A percentile compares a stretch with the other conserved stretches of the same genome.
phyloP scores from a whole-genome alignment of 2,888 invertebrate species.

The Theristus sp. region DNA sequence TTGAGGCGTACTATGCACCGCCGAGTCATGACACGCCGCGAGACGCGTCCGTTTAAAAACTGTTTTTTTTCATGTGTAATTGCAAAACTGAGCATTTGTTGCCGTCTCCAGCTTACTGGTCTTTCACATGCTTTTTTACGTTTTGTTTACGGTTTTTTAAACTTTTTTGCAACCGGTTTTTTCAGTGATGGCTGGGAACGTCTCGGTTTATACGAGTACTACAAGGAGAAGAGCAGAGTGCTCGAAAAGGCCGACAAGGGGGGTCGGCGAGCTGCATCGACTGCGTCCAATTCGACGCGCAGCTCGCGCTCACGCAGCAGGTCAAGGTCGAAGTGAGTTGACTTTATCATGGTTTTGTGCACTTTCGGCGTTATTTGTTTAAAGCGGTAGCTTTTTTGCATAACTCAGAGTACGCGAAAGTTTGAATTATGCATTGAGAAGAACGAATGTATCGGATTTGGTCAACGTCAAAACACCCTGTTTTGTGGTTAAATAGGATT shows the following conservation, averaged over 20 bases:
- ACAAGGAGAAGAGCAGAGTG: constrained; percentile 62
- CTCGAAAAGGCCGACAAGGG: constrained; percentile 38
- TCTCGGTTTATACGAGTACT: constrained; percentile 87
- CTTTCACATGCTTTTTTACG: background rate
- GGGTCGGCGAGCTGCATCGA: background rate
- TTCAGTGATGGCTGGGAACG: constrained; percentile 82
- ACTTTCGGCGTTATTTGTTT: too few relatives aligned
- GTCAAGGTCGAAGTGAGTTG: background rate
- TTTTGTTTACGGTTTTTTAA: too few relatives aligned
- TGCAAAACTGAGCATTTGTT: background rate
- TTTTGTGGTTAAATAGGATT: too few relatives aligned
- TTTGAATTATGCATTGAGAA: background rate
- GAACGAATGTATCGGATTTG: background rate
- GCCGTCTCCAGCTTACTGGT: background rate
- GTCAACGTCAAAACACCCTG: too few relatives aligned
- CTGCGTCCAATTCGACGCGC: background rate
- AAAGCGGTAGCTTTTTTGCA: too few relatives aligned
- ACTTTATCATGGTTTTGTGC: background rate
- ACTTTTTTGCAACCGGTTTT: too few relatives aligned
- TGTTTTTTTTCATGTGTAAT: background rate
- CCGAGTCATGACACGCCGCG: constrained; percentile 84
- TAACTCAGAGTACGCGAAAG: too few relatives aligned
- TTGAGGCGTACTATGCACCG: constrained; percentile 76
- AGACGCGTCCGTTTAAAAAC: constrained; percentile 39
- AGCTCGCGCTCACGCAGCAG: background rate